Evolutionary conservation across 2,113 vertebrate genomes (phyloP).

Genomic region (Echinops telfairi): DNA sequence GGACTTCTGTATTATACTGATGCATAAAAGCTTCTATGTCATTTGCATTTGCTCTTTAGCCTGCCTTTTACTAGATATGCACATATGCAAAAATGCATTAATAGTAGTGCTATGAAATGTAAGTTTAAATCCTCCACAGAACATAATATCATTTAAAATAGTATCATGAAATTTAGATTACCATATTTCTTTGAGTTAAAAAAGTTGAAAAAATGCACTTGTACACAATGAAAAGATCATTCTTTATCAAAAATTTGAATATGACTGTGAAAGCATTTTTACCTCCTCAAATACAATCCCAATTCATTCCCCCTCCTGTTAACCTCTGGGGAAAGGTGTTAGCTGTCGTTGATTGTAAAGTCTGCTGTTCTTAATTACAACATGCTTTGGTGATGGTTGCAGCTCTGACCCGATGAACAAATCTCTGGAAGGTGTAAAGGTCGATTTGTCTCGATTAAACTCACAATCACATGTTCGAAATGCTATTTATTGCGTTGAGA

Average conservation of each 20-base stretch:
- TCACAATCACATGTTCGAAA: neutral
- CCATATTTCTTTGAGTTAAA: neutral
- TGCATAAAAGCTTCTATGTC: neutral
- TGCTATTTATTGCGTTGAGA: neutral
- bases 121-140: neutral
- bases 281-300: neutral
- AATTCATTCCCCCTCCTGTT: neutral
- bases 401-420: neutral
- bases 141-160: neutral
- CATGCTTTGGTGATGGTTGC: neutral
- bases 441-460: neutral
- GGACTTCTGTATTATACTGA: neutral
- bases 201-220: neutral
- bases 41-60: conserved; percentile 42
- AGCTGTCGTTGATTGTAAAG: neutral
- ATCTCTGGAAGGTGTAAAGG: neutral
- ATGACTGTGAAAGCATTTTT: neutral
- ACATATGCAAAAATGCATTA: neutral
- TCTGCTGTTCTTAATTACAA: conserved; percentile 16
- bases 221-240: neutral
- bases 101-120: neutral
- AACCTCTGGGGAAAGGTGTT: conserved; percentile 14
- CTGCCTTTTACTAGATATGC: neutral
- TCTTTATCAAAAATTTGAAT: neutral
- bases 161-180: conserved; percentile 19